phyloP scores from a whole-genome alignment of 2,888 invertebrate species.

The Ophion obscuratus region DNA sequence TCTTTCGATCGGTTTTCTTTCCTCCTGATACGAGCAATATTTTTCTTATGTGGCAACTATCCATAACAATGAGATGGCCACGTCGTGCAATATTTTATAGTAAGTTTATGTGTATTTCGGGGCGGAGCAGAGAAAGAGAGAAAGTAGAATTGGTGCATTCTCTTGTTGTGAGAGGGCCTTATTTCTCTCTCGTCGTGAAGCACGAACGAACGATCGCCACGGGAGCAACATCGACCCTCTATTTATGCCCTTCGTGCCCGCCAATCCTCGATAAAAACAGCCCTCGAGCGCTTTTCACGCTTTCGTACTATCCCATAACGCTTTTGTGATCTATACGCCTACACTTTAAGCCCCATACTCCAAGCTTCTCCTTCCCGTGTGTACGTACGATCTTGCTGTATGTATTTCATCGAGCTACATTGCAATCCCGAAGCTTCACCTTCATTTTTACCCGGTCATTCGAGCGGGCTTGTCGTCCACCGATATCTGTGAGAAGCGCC shows the following conservation, averaged over 20 bases:
- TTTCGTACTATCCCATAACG: conserved; percentile 57
- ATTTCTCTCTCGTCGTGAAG: conserved; percentile 68
- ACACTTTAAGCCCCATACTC: conserved; percentile 45
- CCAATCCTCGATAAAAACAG: conserved; percentile 69
- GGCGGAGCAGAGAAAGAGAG: conserved; percentile 38
- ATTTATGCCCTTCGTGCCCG: conserved; percentile 71
- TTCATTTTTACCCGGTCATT: conserved; percentile 57
- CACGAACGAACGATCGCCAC: conserved; percentile 77
- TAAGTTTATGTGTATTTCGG: conserved; percentile 42
- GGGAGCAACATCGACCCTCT: conserved; percentile 76
- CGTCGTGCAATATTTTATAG: conserved; percentile 55
- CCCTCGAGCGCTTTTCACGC: conserved; percentile 59
- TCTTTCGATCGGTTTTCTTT: conserved; percentile 16
- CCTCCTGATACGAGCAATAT: background rate
- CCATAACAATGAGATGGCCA: conserved; percentile 26
- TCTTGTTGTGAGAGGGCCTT: conserved; percentile 67
- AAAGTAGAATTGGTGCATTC: conserved; percentile 57
- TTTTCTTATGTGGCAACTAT: conserved; percentile 10
- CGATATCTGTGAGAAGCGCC: background rate
- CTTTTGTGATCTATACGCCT: conserved; percentile 50
- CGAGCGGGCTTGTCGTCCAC: background rate
- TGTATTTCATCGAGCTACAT: conserved; percentile 40
- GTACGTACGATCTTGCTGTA: background rate
- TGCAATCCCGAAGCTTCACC: conserved; percentile 23
- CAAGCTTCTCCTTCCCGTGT: conserved; percentile 20